Evolutionary conservation across 2,113 vertebrate genomes (phyloP), one percentile per base, ranked within the genome.

Genomic region (Ophthalmolycus amberensis): DNA sequence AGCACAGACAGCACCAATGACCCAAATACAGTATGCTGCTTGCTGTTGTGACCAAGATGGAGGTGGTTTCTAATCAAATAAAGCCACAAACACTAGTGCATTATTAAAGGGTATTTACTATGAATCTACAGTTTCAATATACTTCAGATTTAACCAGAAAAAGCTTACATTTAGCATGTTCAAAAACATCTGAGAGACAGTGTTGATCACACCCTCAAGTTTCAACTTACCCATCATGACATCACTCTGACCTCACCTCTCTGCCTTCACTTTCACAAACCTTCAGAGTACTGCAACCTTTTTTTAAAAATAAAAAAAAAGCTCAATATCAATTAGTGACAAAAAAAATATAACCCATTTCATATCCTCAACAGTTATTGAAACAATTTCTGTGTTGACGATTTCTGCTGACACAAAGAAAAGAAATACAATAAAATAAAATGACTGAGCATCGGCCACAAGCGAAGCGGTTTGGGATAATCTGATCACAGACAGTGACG

Each of bases 251-350:
- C 75, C 63, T 85, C 72, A 40, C 65, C 59, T 29, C 62, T 69
- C 73, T 73, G 58, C 56, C 40, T 59, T 79, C 88, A 93, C 91
- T 84, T 92, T 82, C 88, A 86, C 85, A 85, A 77, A 87, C 92
- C 89, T 63, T 92, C 88, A 64, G 71, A 79, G 62, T 64, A 85
- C 82, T 48, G 66, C 60, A 75, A 90, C 73, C 79, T 74, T 68
- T 29, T 68, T 4, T 4, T n/a, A 46, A 16, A 46, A 18, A 40
- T 52, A 12, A 48, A 32, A 50, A 58, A 18, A 46, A 27, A 71
- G 16, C 44, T 67, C 72, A 58, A 32, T 42, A 58, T 52, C 59
- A 27, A 38, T 48, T 63, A 44, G 14, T 7, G 0, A 44, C n/a
- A 25, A 50, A 63, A 75, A 46, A 46, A 67, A 3, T 59, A 37